Percentiles rank a stretch among this genome's conserved stretches.
Conservation (phyloP, 2,113 vertebrate species). For the Psittacus erithacus region DNA sequence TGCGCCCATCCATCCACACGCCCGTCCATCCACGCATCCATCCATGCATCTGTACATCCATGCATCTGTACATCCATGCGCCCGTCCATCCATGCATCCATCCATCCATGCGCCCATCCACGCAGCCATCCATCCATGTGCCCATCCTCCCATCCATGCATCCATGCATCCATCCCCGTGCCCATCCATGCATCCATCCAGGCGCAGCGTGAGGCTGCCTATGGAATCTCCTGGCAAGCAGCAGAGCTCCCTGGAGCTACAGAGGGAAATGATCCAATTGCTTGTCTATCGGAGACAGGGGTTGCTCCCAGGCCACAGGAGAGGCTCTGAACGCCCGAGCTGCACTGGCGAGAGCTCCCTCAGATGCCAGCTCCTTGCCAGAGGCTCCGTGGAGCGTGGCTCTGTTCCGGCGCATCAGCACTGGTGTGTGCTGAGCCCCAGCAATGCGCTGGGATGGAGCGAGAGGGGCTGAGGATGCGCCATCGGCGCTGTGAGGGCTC, state of each 20-base stretch:
- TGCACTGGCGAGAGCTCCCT: background rate
- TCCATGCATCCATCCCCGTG: background rate
- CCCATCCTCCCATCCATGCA: background rate
- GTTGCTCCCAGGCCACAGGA: background rate
- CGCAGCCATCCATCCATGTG: too few relatives aligned
- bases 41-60: too few relatives aligned
- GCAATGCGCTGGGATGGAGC: background rate
- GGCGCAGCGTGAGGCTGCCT: background rate
- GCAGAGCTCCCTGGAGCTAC: background rate
- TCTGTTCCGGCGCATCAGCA: background rate
- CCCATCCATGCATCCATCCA: background rate
- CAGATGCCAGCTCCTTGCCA: background rate
- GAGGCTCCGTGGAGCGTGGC: background rate
- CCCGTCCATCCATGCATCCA: too few relatives aligned
- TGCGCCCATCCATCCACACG: too few relatives aligned
- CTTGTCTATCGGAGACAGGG: background rate
- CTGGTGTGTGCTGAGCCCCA: accelerated
- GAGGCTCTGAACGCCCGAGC: background rate
- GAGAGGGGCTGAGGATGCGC: background rate
- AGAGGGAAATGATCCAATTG: background rate
- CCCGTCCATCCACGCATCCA: too few relatives aligned
- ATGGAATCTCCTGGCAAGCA: background rate
- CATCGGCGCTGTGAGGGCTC: background rate
- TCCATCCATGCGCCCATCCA: too few relatives aligned
- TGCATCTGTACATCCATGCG: too few relatives aligned